Conservation (phyloP, 2,113 vertebrate species). For the Rhipidura dahli region DNA sequence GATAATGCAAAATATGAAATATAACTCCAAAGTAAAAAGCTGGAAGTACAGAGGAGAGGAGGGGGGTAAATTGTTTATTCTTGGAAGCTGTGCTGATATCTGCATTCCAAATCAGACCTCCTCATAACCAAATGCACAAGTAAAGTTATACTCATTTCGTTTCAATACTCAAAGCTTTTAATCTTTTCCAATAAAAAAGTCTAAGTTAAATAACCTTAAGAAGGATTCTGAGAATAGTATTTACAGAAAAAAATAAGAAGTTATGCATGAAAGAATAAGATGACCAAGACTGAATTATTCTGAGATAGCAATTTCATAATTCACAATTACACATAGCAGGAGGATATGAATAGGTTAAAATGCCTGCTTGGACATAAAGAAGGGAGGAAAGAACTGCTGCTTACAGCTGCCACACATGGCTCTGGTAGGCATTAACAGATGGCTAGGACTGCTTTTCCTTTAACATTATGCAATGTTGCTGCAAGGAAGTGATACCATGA, state of each 20-base stretch:
- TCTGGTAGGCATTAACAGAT: slow-evolving; percentile 34
- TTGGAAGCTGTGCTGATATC: neutral
- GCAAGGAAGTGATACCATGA: neutral
- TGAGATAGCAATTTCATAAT: neutral
- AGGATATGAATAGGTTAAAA: neutral
- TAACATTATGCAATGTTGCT: neutral
- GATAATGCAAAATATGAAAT: neutral
- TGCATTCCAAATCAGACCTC: neutral
- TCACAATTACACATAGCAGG: neutral
- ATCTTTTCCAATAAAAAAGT: neutral
- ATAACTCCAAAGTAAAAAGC: neutral
- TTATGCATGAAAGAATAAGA: neutral
- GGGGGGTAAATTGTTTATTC: neutral
- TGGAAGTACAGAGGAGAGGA: neutral
- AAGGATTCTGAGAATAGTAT: neutral
- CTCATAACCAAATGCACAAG: neutral
- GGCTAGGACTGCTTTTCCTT: neutral
- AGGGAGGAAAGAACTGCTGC: slow-evolving; percentile 29
- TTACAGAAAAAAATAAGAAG: neutral
- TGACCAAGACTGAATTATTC: neutral
- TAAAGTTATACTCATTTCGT: neutral
- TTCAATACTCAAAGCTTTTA: neutral
- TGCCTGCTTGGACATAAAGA: slow-evolving; percentile 14
- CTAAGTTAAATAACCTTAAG: neutral
- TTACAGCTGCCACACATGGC: slow-evolving; percentile 36